Percentiles rank a stretch among this genome's conserved stretches.
Evolutionary conservation across 2,113 vertebrate species (phyloP).

Genomic region (Sterrhoptilus dennistouni): DNA sequence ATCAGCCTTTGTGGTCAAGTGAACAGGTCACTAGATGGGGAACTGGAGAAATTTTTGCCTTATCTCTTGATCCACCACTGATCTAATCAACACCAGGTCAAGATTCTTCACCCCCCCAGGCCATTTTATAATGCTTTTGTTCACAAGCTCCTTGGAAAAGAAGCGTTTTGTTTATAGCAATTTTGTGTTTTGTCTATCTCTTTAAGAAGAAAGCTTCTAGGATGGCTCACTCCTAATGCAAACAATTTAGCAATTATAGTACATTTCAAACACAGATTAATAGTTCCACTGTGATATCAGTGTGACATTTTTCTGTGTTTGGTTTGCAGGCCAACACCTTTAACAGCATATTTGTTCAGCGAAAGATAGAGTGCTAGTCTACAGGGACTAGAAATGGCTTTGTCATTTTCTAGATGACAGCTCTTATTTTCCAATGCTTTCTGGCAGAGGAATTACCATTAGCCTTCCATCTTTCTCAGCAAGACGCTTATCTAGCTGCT

Average conservation of each 20-base stretch:
- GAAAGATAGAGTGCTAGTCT: slow-evolving; percentile 70
- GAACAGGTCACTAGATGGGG: neutral
- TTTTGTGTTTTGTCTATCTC: neutral
- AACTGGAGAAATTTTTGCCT: neutral
- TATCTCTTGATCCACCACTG: neutral
- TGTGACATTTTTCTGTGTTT: slow-evolving; percentile 46
- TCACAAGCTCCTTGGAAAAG: neutral
- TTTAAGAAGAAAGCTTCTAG: neutral
- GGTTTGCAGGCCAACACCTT: slow-evolving; percentile 62
- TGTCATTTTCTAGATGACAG: slow-evolving; percentile 80
- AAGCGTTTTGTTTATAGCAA: neutral
- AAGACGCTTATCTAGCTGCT: slow-evolving; percentile 69
- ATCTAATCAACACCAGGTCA: neutral
- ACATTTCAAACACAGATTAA: slow-evolving; percentile 1
- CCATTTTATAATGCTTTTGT: neutral
- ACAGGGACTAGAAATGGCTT: slow-evolving; percentile 72
- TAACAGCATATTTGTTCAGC: slow-evolving; percentile 66
- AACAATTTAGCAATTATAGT: neutral
- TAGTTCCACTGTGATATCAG: neutral
- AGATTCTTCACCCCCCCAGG: neutral
- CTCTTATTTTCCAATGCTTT: slow-evolving; percentile 72
- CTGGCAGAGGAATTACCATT: slow-evolving; percentile 64
- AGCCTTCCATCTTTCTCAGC: slow-evolving; percentile 70
- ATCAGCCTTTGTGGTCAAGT: neutral
- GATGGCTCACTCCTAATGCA: neutral